Conservation (phyloP, 2,113 vertebrate species). For the Trichomycterus rosablanca region DNA sequence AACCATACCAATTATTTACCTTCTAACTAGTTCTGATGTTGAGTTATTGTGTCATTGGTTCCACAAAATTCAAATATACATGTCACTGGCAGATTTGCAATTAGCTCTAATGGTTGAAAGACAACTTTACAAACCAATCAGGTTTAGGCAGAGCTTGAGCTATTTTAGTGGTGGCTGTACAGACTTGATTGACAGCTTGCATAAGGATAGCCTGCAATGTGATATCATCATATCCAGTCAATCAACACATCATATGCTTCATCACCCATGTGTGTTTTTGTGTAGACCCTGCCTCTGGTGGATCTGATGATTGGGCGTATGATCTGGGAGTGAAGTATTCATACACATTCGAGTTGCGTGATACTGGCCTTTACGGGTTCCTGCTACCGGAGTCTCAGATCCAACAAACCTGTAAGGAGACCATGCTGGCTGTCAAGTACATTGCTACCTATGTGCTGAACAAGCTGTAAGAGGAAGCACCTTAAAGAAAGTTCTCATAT, state of each 20-base stretch:
- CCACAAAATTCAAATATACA: no score
- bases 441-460: slow-evolving; percentile 78
- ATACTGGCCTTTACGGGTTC: slow-evolving; percentile 84
- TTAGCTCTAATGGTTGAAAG: no score
- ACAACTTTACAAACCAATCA: no score
- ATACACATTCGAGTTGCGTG: slow-evolving; percentile 92
- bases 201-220: no score
- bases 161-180: no score
- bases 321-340: slow-evolving; percentile 88
- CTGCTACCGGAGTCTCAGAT: slow-evolving; percentile 89
- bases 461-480: slow-evolving; percentile 70
- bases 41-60: no score
- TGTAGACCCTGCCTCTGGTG: slow-evolving; percentile 87
- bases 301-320: slow-evolving; percentile 95
- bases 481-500: slow-evolving; percentile 34
- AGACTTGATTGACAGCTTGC: no score
- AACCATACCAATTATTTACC: no score
- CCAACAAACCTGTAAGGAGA: slow-evolving; percentile 86
- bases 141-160: no score
- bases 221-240: no score
- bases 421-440: slow-evolving; percentile 84
- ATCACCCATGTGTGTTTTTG: slow-evolving; percentile 7
- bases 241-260: neutral
- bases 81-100: no score
- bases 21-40: no score